Evolutionary conservation across 2,797 vertebrate genomes (phyloP).

Genomic region (Fratercula arctica): DNA sequence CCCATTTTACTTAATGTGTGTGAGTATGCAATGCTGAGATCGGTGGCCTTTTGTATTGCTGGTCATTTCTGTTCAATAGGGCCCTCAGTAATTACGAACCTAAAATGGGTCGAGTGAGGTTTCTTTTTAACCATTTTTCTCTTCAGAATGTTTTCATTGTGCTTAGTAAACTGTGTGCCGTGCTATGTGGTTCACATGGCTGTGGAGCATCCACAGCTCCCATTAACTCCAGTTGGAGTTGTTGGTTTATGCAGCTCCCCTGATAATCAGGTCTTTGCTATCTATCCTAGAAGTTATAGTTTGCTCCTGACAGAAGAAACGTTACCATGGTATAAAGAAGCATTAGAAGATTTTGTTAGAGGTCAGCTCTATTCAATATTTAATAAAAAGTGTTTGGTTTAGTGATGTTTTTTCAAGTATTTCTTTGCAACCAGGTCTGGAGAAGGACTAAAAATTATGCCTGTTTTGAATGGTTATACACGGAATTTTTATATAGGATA

Average conservation of each 20-base stretch:
- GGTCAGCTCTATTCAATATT: background rate
- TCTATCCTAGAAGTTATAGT: background rate
- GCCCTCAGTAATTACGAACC: constrained; percentile 20
- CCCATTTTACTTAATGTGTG: background rate
- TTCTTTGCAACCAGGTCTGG: background rate
- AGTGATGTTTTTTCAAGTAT: background rate
- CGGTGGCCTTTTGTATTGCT: constrained; percentile 31
- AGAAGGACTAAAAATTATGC: background rate
- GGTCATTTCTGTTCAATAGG: constrained; percentile 12
- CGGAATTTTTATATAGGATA: background rate
- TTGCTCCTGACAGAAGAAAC: background rate
- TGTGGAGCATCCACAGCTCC: background rate
- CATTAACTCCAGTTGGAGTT: background rate
- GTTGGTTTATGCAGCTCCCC: background rate
- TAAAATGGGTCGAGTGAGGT: constrained; percentile 40
- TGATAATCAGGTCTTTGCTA: background rate
- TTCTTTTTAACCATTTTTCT: constrained; percentile 38
- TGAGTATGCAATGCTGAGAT: constrained; percentile 2
- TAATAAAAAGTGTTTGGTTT: background rate
- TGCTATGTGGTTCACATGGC: background rate
- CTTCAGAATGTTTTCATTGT: constrained; percentile 28
- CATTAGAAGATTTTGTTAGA: background rate
- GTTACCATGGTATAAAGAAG: background rate
- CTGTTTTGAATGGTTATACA: background rate
- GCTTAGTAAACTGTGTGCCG: background rate